Evolutionary conservation across 1,140 invertebrate species (phyloP).

Genomic region (Sinella curviseta): DNA sequence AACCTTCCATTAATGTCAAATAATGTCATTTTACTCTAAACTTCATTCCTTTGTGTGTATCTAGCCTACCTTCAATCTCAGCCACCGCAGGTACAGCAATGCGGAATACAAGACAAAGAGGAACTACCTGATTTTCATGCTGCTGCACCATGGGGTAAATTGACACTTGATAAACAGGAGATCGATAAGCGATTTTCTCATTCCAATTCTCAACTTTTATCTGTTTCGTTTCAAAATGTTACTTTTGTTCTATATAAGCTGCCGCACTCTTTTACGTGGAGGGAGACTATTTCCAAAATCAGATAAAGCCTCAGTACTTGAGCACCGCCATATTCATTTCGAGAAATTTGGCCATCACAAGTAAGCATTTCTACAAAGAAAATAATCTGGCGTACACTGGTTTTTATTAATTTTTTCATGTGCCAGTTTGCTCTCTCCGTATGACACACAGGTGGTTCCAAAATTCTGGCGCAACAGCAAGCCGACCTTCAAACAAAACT

Average conservation of each 20-base stretch:
- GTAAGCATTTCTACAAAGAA: conserved; percentile 7
- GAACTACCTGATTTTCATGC: neutral
- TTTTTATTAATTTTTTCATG: neutral
- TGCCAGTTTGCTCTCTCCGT: no score
- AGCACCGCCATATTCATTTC: neutral
- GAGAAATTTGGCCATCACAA: neutral
- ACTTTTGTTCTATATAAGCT: neutral
- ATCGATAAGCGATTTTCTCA: no score
- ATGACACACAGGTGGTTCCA: neutral
- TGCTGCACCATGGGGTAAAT: neutral
- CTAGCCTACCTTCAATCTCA: neutral
- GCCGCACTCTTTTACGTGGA: conserved; percentile 3
- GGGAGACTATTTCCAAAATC: neutral
- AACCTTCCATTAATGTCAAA: no score
- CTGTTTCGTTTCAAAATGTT: neutral
- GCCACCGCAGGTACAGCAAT: neutral
- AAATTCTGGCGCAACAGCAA: neutral
- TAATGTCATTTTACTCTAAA: no score
- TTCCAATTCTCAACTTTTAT: neutral
- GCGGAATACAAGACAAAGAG: conserved; percentile 1
- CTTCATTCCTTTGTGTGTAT: no score
- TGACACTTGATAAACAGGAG: neutral
- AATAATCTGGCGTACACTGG: neutral
- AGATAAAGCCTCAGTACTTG: neutral
- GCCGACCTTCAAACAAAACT: neutral